phyloP scores from a whole-genome alignment of 2,113 vertebrate genomes.

The Passer montanus region DNA sequence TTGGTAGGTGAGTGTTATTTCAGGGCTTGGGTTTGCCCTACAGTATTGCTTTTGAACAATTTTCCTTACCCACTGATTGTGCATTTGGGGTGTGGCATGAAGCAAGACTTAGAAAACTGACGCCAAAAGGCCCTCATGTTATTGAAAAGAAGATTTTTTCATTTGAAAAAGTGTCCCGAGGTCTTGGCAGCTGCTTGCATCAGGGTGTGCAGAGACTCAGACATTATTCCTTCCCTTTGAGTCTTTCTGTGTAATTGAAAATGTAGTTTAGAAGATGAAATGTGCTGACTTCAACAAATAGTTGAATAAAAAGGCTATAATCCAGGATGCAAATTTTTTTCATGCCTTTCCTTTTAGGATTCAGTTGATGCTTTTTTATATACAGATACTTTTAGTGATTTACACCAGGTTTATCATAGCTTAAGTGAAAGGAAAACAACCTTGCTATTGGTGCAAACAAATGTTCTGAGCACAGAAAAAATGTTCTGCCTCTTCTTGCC shows the following conservation, averaged over 20 bases:
- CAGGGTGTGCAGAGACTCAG: background rate
- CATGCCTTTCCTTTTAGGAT: background rate
- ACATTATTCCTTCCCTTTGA: background rate
- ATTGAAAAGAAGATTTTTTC: background rate
- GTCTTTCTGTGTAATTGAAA: background rate
- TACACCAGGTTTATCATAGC: background rate
- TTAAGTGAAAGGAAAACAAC: background rate
- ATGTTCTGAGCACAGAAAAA: background rate
- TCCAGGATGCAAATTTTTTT: background rate
- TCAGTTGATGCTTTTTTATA: background rate
- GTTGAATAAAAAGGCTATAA: background rate
- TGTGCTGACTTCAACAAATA: background rate
- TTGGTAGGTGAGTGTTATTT: background rate
- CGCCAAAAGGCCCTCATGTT: background rate
- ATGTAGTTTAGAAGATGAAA: background rate
- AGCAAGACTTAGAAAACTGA: background rate
- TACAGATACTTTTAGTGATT: background rate
- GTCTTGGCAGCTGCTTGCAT: background rate
- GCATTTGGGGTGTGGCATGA: background rate
- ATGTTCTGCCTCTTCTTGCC: background rate
- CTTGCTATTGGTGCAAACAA: background rate
- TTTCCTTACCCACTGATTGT: background rate
- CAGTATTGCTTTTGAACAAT: background rate
- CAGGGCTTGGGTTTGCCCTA: background rate
- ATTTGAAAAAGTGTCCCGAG: background rate